These are phyloP conservation scores for Dromococcyx pavoninus DNA, from an alignment of 2,797 vertebrate genomes.

Conservation along the genomic window DNA sequence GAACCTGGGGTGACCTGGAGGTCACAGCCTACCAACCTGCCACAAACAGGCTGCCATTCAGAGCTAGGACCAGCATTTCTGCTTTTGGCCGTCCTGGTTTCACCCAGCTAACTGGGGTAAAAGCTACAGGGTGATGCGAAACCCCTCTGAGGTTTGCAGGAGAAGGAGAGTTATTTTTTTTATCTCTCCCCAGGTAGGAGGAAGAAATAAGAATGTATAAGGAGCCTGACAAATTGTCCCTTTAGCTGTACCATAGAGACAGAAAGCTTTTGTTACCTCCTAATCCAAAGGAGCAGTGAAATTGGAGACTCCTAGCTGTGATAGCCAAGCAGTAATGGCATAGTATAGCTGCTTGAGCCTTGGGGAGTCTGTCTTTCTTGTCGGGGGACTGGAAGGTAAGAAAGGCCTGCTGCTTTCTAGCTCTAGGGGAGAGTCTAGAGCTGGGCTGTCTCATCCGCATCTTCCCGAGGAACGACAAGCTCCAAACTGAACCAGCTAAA, in stretches of 20 bases:
- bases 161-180: background rate
- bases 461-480: background rate
- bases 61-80: background rate
- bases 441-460: background rate
- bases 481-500: background rate
- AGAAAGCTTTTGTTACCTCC: background rate
- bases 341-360: background rate
- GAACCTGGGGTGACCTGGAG: accelerated
- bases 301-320: background rate
- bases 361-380: background rate
- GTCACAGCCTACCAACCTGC: background rate
- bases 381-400: background rate
- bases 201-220: background rate
- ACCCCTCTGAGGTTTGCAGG: background rate
- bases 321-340: background rate
- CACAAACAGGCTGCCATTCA: background rate
- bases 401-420: background rate
- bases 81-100: accelerated
- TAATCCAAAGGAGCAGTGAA: background rate
- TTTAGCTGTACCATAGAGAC: background rate
- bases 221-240: background rate
- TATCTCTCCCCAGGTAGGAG: background rate
- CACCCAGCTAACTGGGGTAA: accelerated
- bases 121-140: accelerated
- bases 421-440: background rate